phyloP scores from a whole-genome alignment of 2,888 invertebrate species.

The Lithosia quadra region DNA sequence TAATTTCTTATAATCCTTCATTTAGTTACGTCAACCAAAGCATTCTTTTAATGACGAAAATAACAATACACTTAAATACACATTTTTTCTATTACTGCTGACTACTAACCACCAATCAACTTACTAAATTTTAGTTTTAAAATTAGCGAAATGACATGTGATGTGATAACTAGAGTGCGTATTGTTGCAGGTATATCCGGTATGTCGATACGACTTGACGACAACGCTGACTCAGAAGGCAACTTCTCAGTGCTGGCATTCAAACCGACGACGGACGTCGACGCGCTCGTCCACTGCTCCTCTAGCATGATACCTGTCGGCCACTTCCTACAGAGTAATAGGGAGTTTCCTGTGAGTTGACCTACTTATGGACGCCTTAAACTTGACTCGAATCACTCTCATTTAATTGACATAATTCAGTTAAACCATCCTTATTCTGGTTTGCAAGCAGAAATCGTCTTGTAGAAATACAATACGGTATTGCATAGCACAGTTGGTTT shows the following conservation, averaged over 20 bases:
- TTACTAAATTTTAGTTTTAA: too few relatives aligned
- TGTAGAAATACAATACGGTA: background rate
- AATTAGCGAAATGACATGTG: too few relatives aligned
- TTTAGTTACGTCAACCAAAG: too few relatives aligned
- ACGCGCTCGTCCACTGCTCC: constrained; percentile 87
- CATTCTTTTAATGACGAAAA: too few relatives aligned
- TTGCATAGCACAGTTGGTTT: background rate
- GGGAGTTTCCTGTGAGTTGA: constrained; percentile 91
- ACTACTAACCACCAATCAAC: background rate
- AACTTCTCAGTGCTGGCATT: constrained; percentile 98
- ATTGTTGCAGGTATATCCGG: constrained; percentile 94
- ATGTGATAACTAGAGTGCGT: background rate
- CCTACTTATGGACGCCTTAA: constrained; percentile 1
- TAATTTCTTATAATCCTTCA: too few relatives aligned
- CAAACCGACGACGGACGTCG: constrained; percentile 84
- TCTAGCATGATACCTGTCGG: constrained; percentile 95
- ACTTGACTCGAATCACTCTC: background rate
- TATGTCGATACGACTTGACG: constrained; percentile 96
- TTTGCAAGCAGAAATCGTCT: background rate
- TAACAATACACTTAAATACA: too few relatives aligned
- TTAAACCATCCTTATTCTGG: background rate
- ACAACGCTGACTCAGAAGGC: constrained; percentile 97
- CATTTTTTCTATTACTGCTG: too few relatives aligned
- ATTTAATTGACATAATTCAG: background rate
- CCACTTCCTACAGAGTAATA: constrained; percentile 90